Percentiles rank a stretch among this genome's conserved stretches.
These are phyloP conservation scores for Hydra vulgaris DNA, from an alignment of 30 jellyfish, hydroid and myxozoan species.

Conservation along the genomic window DNA sequence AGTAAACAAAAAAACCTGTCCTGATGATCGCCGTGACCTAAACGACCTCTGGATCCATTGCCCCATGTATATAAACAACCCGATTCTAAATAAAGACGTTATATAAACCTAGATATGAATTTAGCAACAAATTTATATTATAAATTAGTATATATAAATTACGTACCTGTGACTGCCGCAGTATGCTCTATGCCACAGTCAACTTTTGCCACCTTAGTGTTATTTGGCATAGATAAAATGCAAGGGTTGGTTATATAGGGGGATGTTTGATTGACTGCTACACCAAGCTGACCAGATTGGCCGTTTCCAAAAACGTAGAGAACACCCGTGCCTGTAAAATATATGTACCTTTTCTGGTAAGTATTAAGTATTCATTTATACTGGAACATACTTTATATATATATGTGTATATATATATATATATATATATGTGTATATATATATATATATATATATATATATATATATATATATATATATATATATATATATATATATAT, in stretches of 20 bases:
- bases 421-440: too few species aligned
- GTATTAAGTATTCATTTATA: too few species aligned
- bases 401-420: too few species aligned
- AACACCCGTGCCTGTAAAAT: constrained; percentile 58
- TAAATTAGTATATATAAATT: neutral
- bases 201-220: constrained; percentile 41
- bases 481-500: too few species aligned
- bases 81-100: constrained; percentile 50
- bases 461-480: too few species aligned
- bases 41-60: constrained; percentile 77
- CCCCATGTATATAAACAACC: constrained; percentile 88
- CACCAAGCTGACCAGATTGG: constrained; percentile 90
- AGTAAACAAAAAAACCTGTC: constrained; percentile 43
- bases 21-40: constrained; percentile 92
- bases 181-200: constrained; percentile 88
- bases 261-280: constrained; percentile 40
- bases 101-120: neutral
- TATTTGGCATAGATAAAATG: constrained; percentile 52
- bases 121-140: neutral
- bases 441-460: too few species aligned
- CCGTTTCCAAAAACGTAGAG: constrained; percentile 90
- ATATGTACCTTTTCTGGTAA: too few species aligned
- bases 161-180: constrained; percentile 85
- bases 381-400: too few species aligned
- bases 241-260: constrained; percentile 58